These are phyloP conservation scores for Ophion costatus DNA, from an alignment of 2,888 invertebrate species.

Conservation along the genomic window DNA sequence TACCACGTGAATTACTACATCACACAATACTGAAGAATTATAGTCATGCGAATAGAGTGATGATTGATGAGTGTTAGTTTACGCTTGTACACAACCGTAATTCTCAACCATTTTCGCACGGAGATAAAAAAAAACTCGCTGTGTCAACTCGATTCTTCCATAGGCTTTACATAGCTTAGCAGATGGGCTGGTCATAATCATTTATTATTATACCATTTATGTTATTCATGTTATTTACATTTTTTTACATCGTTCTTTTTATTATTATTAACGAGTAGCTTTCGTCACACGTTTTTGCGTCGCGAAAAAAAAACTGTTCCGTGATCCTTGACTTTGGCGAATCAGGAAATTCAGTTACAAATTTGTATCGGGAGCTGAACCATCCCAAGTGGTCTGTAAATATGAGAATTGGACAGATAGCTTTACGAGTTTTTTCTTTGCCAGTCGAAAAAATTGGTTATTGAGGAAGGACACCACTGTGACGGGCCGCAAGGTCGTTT, in stretches of 20 bases:
- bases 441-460: too few relatives aligned
- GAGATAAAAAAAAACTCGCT: not conserved
- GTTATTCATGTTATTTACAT: not conserved
- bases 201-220: not conserved
- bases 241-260: not conserved
- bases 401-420: too few relatives aligned
- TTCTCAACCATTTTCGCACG: slow-evolving; percentile 1
- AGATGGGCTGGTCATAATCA: not conserved
- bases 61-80: slow-evolving; percentile 4
- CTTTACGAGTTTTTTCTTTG: too few relatives aligned
- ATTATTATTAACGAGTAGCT: not conserved
- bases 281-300: too few relatives aligned
- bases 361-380: too few relatives aligned
- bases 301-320: too few relatives aligned
- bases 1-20: not conserved
- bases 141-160: not conserved
- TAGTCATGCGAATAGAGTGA: not conserved
- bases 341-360: too few relatives aligned
- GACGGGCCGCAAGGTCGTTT: too few relatives aligned
- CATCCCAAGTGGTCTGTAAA: too few relatives aligned
- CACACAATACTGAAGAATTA: slow-evolving; percentile 1
- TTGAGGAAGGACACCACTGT: too few relatives aligned
- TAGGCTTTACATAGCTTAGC: not conserved
- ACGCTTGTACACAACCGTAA: slow-evolving; percentile 4
- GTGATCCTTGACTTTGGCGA: too few relatives aligned